Percentiles rank a stretch among this genome's conserved stretches.
These are phyloP conservation scores for Himalopsyche anomala DNA, from an alignment of 2,888 invertebrate species.

Conservation along the genomic window DNA sequence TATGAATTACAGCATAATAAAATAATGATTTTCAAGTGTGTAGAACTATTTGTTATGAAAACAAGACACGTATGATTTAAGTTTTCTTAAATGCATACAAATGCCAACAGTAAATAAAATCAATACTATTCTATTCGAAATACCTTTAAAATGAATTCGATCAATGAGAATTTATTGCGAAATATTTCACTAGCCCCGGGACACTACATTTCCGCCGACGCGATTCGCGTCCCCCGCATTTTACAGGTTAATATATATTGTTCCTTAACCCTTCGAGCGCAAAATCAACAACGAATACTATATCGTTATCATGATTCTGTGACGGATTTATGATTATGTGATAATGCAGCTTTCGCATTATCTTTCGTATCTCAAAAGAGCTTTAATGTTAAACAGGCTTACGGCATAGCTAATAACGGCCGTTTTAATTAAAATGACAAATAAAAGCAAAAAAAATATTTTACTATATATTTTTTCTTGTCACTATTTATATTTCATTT, in stretches of 20 bases:
- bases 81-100: neutral
- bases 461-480: too few relatives aligned
- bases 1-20: too few relatives aligned
- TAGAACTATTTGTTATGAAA: neutral
- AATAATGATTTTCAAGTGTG: neutral
- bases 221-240: constrained; percentile 36
- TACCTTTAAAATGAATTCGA: neutral
- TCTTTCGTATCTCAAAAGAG: neutral
- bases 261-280: constrained; percentile 38
- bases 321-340: constrained; percentile 38
- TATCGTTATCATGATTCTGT: constrained; percentile 8
- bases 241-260: constrained; percentile 11
- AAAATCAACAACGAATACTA: neutral
- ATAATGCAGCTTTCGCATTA: constrained; percentile 32
- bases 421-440: too few relatives aligned
- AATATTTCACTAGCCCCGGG: constrained; percentile 18
- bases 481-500: too few relatives aligned
- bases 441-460: too few relatives aligned
- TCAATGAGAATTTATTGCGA: constrained; percentile 28
- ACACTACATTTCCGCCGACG: neutral
- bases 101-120: neutral
- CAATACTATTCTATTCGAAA: neutral
- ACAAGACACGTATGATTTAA: neutral
- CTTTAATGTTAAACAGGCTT: too few relatives aligned
- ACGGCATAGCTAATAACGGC: too few relatives aligned